Conservation (phyloP, 92 coral and sea anemone species). For the Galaxea fascicularis region DNA sequence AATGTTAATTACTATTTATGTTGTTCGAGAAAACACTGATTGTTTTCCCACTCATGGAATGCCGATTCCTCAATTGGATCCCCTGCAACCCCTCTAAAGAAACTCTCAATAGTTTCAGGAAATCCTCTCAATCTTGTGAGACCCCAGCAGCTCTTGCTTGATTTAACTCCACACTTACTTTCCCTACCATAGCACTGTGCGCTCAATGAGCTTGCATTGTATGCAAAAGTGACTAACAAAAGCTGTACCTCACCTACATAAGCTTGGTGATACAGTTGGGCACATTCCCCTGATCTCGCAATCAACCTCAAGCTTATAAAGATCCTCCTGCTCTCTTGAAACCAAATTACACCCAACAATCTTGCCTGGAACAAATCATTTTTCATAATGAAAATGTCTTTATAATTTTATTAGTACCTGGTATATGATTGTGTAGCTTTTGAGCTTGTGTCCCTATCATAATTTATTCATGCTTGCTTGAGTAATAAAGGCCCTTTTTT, state of each 20-base stretch:
- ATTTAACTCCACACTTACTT: too few relatives aligned
- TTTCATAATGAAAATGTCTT: too few relatives aligned
- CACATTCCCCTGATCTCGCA: slow-evolving; percentile 53
- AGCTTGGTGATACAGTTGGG: slow-evolving; percentile 81
- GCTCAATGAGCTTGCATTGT: neutral
- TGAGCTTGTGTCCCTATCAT: too few relatives aligned
- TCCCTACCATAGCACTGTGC: too few relatives aligned
- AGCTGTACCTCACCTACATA: slow-evolving; percentile 71
- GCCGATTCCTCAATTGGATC: neutral
- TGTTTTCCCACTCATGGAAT: neutral
- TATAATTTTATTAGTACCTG: too few relatives aligned
- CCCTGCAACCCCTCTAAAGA: too few relatives aligned
- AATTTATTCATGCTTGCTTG: too few relatives aligned
- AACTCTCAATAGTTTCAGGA: too few relatives aligned
- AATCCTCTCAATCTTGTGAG: too few relatives aligned
- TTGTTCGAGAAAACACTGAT: neutral
- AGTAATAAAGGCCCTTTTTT: too few relatives aligned
- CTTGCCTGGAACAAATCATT: neutral
- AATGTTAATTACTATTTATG: neutral
- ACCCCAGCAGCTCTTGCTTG: too few relatives aligned
- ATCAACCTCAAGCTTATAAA: slow-evolving; percentile 63
- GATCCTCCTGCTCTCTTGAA: slow-evolving; percentile 63
- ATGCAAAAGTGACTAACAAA: neutral
- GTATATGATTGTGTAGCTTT: too few relatives aligned
- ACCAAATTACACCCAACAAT: neutral